Conservation (phyloP, 2,797 vertebrate species). For the Xerus rutilus region DNA sequence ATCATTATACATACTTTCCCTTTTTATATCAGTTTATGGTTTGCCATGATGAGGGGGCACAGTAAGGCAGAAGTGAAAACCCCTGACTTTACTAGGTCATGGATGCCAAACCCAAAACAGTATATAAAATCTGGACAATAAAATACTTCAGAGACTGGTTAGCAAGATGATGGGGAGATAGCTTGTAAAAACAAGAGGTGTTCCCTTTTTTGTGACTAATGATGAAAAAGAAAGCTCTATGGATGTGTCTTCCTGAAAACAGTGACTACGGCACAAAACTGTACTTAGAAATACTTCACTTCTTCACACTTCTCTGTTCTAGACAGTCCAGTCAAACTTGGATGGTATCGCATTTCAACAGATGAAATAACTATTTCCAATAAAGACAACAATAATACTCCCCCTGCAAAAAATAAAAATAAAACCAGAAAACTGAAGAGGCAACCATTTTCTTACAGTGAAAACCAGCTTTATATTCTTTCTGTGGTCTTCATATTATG, state of each 20-base stretch:
- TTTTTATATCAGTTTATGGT: neutral
- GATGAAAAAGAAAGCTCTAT: neutral
- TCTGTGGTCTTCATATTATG: neutral
- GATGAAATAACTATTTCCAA: conserved; percentile 17
- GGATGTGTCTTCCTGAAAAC: neutral
- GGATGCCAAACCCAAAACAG: neutral
- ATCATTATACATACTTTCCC: neutral
- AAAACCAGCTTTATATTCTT: conserved; percentile 30
- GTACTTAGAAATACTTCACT: neutral
- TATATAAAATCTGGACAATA: neutral
- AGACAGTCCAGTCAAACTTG: neutral
- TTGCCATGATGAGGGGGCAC: neutral
- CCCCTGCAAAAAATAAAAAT: neutral
- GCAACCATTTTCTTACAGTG: neutral
- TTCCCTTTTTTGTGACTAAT: neutral
- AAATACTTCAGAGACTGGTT: neutral
- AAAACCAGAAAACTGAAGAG: neutral
- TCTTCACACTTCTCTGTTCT: neutral
- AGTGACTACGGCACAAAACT: neutral
- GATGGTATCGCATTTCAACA: neutral
- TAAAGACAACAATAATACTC: neutral
- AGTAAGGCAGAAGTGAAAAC: neutral
- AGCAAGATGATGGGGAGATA: neutral
- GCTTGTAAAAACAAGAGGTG: neutral
- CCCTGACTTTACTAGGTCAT: neutral